phyloP scores from a whole-genome alignment of 2,113 vertebrate genomes.

The Alexandromys fortis region DNA sequence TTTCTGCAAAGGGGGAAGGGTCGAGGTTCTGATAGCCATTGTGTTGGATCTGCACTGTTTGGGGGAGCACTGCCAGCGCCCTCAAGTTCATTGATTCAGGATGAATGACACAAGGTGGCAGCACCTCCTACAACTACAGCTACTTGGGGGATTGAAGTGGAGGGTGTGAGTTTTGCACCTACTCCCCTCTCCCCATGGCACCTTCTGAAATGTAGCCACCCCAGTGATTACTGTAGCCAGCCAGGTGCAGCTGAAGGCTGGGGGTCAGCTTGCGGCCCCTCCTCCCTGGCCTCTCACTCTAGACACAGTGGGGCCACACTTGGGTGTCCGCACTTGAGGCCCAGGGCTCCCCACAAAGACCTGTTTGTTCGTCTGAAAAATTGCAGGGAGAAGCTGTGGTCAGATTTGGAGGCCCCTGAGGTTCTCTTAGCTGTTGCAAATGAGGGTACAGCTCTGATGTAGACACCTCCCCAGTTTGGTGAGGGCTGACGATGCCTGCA shows the following conservation, averaged over 20 bases:
- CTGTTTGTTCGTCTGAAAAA: background rate
- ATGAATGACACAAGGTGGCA: background rate
- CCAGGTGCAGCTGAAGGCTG: background rate
- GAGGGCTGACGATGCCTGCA: accelerated
- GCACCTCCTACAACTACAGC: background rate
- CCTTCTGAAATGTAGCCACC: background rate
- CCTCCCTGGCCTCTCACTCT: background rate
- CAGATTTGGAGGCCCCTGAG: background rate
- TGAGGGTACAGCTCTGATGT: background rate
- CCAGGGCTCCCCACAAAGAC: background rate
- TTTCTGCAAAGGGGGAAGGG: background rate
- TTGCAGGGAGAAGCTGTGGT: too few species aligned
- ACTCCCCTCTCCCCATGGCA: background rate
- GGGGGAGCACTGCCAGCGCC: background rate
- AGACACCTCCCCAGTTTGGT: background rate
- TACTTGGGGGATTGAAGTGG: too few species aligned
- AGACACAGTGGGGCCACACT: background rate
- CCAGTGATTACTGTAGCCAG: background rate
- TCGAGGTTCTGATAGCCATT: background rate
- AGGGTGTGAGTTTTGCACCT: background rate
- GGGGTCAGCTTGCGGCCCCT: background rate
- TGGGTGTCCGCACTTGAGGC: background rate
- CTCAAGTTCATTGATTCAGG: background rate
- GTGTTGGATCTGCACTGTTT: background rate
- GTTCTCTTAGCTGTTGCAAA: background rate